Evolutionary conservation across 2,113 vertebrate species (phyloP).

Genomic region (Hippoglossus stenolepis): DNA sequence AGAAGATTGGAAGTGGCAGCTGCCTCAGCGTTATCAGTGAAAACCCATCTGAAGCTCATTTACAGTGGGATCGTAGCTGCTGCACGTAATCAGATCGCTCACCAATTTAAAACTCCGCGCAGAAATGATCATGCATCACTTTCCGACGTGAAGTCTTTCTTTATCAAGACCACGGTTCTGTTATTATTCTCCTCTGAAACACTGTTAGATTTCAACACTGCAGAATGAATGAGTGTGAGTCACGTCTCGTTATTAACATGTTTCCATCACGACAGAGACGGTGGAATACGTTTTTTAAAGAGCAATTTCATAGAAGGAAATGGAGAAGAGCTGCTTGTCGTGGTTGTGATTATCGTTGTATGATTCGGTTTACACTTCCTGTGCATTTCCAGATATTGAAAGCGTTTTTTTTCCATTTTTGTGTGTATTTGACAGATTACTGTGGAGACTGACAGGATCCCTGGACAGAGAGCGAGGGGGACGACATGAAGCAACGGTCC

Average conservation of each 20-base stretch:
- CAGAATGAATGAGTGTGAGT: no score
- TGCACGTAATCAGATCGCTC: constrained; percentile 36
- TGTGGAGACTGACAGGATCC: not conserved
- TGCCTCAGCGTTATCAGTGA: constrained; percentile 30
- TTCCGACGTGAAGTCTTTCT: not conserved
- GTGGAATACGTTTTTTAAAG: not conserved
- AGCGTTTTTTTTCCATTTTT: not conserved
- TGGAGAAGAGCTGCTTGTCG: not conserved
- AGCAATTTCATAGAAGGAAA: not conserved
- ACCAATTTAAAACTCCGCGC: constrained; percentile 15
- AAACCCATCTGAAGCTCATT: constrained; percentile 35
- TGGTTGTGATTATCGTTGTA: not conserved
- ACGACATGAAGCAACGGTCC: no score
- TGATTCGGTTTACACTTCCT: not conserved
- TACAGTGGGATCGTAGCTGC: constrained; percentile 8
- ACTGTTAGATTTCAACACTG: no score
- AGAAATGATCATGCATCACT: constrained; percentile 37
- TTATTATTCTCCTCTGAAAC: not conserved
- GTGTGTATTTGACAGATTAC: not conserved
- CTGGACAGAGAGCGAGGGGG: no score
- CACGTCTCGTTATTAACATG: no score
- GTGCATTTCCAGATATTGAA: not conserved
- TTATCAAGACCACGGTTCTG: not conserved
- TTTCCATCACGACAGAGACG: no score
- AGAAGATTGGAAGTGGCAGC: constrained; percentile 22